Percentiles rank a stretch among this genome's conserved stretches.
These are phyloP conservation scores for Megathymus violae DNA, from an alignment of 1,140 invertebrate genomes.

Conservation along the genomic window DNA sequence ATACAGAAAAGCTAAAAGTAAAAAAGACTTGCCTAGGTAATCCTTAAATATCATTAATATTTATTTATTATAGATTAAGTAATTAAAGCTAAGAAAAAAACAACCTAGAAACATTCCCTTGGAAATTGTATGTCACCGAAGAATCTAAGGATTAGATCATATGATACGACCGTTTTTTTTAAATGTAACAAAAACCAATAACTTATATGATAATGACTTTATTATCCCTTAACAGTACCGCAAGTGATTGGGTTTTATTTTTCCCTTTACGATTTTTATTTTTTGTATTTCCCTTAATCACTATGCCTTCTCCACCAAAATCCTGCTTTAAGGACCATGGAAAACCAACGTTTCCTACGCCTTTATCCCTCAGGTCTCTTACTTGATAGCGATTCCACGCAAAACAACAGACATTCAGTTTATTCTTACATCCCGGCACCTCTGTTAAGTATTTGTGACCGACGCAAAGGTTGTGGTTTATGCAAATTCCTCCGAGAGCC, in stretches of 20 bases:
- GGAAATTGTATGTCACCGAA: no score
- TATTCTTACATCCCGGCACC: constrained; percentile 67
- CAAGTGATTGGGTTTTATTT: constrained; percentile 24
- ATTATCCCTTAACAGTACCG: constrained; percentile 10
- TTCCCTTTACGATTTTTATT: constrained; percentile 40
- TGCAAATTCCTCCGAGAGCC: constrained; percentile 64
- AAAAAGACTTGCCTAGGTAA: no score
- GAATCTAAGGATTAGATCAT: no score
- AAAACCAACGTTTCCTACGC: constrained; percentile 49
- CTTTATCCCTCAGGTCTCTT: constrained; percentile 55
- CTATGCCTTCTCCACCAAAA: constrained; percentile 62
- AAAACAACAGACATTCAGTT: constrained; percentile 69
- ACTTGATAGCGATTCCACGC: constrained; percentile 64
- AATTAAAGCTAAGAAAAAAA: no score
- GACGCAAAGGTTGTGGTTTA: constrained; percentile 59
- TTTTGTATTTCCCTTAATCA: constrained; percentile 37
- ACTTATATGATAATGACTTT: constrained; percentile 13
- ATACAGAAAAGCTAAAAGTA: no score
- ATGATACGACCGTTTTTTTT: no score
- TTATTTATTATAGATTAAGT: no score
- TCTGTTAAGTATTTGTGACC: constrained; percentile 55
- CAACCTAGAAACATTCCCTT: no score
- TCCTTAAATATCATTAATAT: no score
- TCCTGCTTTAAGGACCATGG: constrained; percentile 55
- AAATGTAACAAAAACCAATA: not conserved